Base-by-base conservation (phyloP, 2,888 invertebrate species). In the Atethmia centrago region DNA sequence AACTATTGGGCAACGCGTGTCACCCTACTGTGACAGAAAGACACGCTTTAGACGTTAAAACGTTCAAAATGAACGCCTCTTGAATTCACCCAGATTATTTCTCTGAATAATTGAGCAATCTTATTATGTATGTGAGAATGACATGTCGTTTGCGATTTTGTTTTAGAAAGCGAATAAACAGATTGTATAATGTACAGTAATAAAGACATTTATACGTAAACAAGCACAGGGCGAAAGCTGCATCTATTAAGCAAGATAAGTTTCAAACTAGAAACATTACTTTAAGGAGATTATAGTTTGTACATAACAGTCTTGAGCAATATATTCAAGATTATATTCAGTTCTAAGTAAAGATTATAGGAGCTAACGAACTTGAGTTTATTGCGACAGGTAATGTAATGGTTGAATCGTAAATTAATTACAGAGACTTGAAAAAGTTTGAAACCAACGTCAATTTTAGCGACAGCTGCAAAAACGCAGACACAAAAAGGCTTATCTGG, bases 1-100 rank as follows among this genome's bases (percentile, higher is more conserved):
- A 91, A 91, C 86, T 84, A 92, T 94, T 93, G 89, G 80, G 92
- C 89, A 94, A 94, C 87, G 85, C 88, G 85, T 90, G 92, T 92
- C 93, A 93, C 91, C 92, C 90, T 88, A 88, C 91, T 92, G 91
- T 88, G 87, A 84, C 87, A 85, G 82, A 84, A 84, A 86, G 83
- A 51, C 80, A 87, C 81, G 86, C 66, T 81, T 66, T 85, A 88
- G 82, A 90, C 88, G 88, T 85, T 71, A 71, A 77, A 84, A 78
- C 79, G 80, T 76, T 79, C 58, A 68, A 80, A 74, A 77, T 80
- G 79, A 58, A 91, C 89, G 90, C 87, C 88, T 87, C 88, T 88
- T 88, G 90, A 90, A 92, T 92, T 89, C 87, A 85, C 88, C 85
- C 86, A 77, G 88, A 90, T 81, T 83, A 83, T 88, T 88, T 88